Conservation (phyloP, 2,797 vertebrate species). For the Neopelma chrysocephalum region DNA sequence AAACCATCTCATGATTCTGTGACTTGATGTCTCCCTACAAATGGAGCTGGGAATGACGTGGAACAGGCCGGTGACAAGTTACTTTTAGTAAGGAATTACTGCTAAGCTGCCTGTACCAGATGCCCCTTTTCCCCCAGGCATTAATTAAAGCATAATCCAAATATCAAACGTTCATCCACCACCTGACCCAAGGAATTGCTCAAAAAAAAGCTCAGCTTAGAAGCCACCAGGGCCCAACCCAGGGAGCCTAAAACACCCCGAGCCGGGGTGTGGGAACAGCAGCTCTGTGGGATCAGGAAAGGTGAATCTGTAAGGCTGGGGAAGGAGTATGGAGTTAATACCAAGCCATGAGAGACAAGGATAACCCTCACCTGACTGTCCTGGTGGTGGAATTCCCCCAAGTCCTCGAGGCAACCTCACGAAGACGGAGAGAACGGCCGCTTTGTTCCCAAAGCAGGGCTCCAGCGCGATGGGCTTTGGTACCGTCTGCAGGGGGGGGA, state of each 20-base stretch:
- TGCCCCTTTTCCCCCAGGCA: neutral
- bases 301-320: neutral
- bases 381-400: slow-evolving; percentile 94
- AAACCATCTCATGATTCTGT: neutral
- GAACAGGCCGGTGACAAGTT: neutral
- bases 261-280: neutral
- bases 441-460: slow-evolving; percentile 97
- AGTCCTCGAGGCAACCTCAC: slow-evolving; percentile 92
- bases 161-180: neutral
- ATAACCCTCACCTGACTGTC: slow-evolving; percentile 89
- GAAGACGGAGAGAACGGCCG: slow-evolving; percentile 95
- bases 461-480: slow-evolving; percentile 96
- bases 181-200: neutral
- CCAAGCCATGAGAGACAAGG: neutral
- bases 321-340: neutral
- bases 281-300: neutral
- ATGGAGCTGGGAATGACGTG: neutral
- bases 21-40: neutral
- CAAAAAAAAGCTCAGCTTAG: neutral
- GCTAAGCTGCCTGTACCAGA: neutral
- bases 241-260: neutral
- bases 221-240: neutral
- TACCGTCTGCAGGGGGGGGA: slow-evolving; percentile 78
- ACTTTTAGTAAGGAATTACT: neutral
- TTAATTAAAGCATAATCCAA: neutral